phyloP scores from a whole-genome alignment of 1,140 invertebrate genomes.

The Heliothis subflexa region DNA sequence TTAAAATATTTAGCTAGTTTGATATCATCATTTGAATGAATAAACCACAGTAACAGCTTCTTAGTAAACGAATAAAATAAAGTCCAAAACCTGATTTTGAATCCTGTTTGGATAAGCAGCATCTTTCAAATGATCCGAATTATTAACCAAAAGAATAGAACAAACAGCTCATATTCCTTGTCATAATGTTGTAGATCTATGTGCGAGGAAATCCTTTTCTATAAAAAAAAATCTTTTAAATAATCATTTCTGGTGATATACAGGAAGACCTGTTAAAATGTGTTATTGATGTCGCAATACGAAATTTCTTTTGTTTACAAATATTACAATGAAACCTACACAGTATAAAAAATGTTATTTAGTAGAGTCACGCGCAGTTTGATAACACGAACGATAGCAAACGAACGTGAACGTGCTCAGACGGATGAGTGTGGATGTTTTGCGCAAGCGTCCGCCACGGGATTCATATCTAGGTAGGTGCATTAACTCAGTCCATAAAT shows the following conservation, averaged over 20 bases:
- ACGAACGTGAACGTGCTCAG: conserved; percentile 67
- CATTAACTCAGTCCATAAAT: conserved; percentile 84
- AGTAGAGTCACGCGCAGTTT: conserved; percentile 63
- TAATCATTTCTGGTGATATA: not conserved
- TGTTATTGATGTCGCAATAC: not conserved
- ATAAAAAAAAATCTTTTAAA: too few species aligned
- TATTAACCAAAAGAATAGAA: too few species aligned
- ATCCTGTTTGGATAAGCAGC: too few species aligned
- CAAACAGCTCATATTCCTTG: too few species aligned
- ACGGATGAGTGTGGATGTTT: conserved; percentile 64
- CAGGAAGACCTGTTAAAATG: not conserved
- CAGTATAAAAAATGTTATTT: conserved; percentile 65
- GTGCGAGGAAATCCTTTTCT: too few species aligned
- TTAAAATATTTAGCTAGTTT: too few species aligned
- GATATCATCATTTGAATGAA: too few species aligned
- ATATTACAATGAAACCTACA: conserved; percentile 67
- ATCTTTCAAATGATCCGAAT: too few species aligned
- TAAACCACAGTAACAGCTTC: too few species aligned
- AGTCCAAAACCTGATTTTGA: too few species aligned
- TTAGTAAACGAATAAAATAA: too few species aligned
- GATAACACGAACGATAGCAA: conserved; percentile 69
- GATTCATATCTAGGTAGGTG: conserved; percentile 82
- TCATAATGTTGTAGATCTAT: too few species aligned
- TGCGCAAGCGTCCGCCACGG: conserved; percentile 79
- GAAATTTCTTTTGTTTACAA: conserved; percentile 18